Percentiles rank a stretch among this genome's conserved stretches.
Evolutionary conservation across 2,888 invertebrate species (phyloP).

Genomic region (Sisyra nigra): DNA sequence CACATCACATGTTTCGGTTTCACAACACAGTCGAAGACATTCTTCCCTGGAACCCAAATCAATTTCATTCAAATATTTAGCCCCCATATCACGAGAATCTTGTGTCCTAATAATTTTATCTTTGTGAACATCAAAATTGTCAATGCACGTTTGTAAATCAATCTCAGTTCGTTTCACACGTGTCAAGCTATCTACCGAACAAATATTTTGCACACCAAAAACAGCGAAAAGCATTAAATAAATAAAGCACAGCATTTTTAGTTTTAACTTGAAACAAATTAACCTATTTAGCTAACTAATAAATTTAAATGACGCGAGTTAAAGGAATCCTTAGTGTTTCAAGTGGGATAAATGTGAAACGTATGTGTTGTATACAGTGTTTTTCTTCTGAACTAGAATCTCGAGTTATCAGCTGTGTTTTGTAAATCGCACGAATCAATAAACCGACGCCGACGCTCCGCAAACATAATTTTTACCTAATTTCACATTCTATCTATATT

Average conservation of each 20-base stretch:
- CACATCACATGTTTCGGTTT: conserved; percentile 74
- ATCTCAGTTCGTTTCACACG: conserved; percentile 29
- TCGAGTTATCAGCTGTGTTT: not conserved
- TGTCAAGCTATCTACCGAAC: not conserved
- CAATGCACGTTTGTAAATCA: conserved; percentile 49
- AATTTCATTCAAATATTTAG: conserved; percentile 72
- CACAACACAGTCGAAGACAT: conserved; percentile 75
- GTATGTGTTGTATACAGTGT: not conserved
- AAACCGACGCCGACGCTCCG: not conserved
- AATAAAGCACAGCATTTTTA: too few relatives aligned
- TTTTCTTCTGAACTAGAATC: too few relatives aligned
- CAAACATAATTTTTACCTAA: not conserved
- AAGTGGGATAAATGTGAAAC: not conserved
- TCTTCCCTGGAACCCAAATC: conserved; percentile 67
- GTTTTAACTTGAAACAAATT: too few relatives aligned
- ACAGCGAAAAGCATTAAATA: too few relatives aligned
- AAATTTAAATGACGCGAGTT: not conserved
- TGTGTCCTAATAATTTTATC: conserved; percentile 84
- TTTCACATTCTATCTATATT: not conserved
- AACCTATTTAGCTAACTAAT: not conserved
- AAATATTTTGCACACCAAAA: too few relatives aligned
- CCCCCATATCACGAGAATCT: conserved; percentile 77
- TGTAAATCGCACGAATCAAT: not conserved
- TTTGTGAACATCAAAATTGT: conserved; percentile 69
- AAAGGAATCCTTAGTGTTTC: not conserved